phyloP scores from a whole-genome alignment of 1,140 invertebrate species.

The Caerostris extrusa region DNA sequence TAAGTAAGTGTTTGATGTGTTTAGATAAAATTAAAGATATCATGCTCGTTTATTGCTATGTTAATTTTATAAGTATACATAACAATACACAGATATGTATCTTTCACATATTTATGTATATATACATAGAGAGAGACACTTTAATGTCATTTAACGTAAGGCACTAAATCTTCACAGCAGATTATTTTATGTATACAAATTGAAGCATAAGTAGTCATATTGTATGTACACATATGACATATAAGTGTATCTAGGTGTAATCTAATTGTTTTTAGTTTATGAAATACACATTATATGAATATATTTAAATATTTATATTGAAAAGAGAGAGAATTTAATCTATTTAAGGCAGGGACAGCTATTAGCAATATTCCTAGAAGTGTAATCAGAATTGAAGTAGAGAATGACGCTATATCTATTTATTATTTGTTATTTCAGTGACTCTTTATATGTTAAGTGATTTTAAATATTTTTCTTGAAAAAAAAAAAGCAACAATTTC shows the following conservation, averaged over 20 bases:
- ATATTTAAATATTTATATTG: constrained; percentile 74
- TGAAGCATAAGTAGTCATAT: constrained; percentile 44
- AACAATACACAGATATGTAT: constrained; percentile 24
- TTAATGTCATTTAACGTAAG: constrained; percentile 49
- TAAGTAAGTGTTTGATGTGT: constrained; percentile 52
- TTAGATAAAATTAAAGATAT: constrained; percentile 14
- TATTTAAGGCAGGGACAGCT: constrained; percentile 73
- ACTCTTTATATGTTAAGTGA: constrained; percentile 61
- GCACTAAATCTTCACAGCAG: constrained; percentile 66
- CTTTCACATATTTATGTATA: constrained; percentile 41
- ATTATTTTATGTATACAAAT: constrained; percentile 61
- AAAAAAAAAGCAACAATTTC: constrained; percentile 46
- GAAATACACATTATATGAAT: constrained; percentile 42
- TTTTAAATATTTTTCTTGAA: constrained; percentile 52
- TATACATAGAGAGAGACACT: constrained; percentile 51
- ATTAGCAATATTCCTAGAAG: constrained; percentile 69
- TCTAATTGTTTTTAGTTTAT: constrained; percentile 38
- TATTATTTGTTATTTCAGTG: constrained; percentile 73
- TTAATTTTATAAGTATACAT: constrained; percentile 33
- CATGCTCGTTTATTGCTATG: constrained; percentile 48
- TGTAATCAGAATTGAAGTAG: constrained; percentile 27
- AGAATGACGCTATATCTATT: constrained; percentile 18
- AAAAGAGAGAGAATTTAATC: constrained; percentile 51
- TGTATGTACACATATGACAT: constrained; percentile 67
- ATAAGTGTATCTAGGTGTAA: constrained; percentile 41